Evolutionary conservation across 2,888 invertebrate species (phyloP).

Genomic region (Drymonia ruficornis): DNA sequence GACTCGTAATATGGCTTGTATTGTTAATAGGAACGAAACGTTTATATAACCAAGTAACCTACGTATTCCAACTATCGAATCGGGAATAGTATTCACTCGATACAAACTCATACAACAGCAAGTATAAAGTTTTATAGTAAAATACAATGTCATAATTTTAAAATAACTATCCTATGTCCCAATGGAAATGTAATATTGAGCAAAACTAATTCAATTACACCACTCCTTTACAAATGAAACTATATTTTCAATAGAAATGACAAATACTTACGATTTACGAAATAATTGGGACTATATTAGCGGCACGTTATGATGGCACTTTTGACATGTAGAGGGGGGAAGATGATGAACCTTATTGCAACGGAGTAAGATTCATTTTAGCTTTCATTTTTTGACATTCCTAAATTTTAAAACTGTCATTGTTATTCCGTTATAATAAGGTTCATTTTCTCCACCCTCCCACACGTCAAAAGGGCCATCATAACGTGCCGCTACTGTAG

Average conservation of each 20-base stretch:
- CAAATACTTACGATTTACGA: not conserved
- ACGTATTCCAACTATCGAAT: not conserved
- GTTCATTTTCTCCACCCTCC: no score
- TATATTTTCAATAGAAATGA: not conserved
- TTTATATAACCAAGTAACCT: no score
- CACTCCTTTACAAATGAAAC: not conserved
- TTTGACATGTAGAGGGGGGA: no score
- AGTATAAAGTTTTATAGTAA: not conserved
- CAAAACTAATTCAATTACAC: constrained; percentile 23
- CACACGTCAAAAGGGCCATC: no score
- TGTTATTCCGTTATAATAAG: no score
- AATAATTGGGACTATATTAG: no score
- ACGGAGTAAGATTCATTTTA: no score
- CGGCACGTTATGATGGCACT: no score
- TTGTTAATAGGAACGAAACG: constrained; percentile 1
- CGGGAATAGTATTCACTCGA: not conserved
- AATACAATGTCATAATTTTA: constrained; percentile 3
- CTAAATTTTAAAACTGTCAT: no score
- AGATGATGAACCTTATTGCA: no score
- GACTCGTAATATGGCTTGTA: constrained; percentile 2
- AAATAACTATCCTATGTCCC: constrained; percentile 23
- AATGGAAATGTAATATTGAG: constrained; percentile 46
- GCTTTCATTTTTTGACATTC: no score
- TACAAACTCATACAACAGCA: not conserved
- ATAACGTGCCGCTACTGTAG: no score